Evolutionary conservation across 2,113 vertebrate genomes (phyloP).

Genomic region (Macrotis lagotis): DNA sequence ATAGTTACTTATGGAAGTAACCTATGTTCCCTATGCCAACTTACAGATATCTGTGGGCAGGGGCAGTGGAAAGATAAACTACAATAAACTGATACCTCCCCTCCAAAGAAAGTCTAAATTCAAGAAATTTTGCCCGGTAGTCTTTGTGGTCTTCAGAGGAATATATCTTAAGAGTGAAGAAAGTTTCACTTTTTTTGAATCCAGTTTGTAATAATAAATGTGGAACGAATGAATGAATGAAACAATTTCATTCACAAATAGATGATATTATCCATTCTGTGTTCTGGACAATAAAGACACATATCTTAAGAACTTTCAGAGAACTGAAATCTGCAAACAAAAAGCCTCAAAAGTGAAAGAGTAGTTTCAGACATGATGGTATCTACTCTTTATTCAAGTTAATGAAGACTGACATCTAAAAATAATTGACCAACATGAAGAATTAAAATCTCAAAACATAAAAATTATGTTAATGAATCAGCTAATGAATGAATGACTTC

Average conservation of each 20-base stretch:
- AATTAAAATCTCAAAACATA: background rate
- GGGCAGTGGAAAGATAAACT: background rate
- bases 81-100: background rate
- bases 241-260: background rate
- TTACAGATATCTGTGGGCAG: background rate
- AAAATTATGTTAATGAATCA: background rate
- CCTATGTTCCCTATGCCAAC: background rate
- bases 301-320: background rate
- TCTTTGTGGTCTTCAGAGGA: background rate
- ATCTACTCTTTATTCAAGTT: background rate
- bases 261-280: background rate
- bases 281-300: background rate
- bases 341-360: background rate
- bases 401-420: background rate
- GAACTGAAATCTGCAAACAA: background rate
- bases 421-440: background rate
- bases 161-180: background rate
- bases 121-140: background rate
- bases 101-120: background rate
- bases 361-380: background rate
- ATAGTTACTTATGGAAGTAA: background rate
- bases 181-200: background rate
- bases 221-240: background rate
- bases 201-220: background rate
- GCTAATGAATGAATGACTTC: background rate